Base-by-base conservation (phyloP, 2,797 vertebrate genomes). In the Cetoscarus ocellatus region DNA sequence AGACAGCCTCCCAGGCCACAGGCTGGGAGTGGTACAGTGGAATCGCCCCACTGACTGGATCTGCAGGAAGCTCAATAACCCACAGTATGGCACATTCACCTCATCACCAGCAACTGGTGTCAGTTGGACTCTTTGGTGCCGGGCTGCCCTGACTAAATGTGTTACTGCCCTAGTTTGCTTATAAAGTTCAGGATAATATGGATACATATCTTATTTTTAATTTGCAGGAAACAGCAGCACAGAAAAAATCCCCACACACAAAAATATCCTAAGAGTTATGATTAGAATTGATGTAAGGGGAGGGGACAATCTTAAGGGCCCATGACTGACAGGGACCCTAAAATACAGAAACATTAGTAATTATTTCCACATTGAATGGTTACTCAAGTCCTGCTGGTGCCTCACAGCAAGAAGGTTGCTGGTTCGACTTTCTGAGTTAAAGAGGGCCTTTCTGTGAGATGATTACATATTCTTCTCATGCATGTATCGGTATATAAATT, bases 1-100 rank as follows among this genome's bases (percentile, higher is more conserved):
- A 89, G 88, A 87, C 84, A 67, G 79, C 40, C 66, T 64, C 65
- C 67, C 35, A 70, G 84, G 84, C 86, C 84, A 80, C 88, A 85
- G 77, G 61, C 67, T 43, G n/a, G 75, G 79, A 82, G 61, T 6
- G 49, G 67, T 17, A 57, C 48, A 61, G 27, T 53, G 38, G 67
- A 38, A 75, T 67, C 63, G 62, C 71, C 82, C 65, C 60, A 61
- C 47, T 56, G 74, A 69, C 58, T 86, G 83, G 70, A 72, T 66
- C 36, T 45, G 61, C 59, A 80, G 77, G 54, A 54, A 49, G 69
- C 79, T 77, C 61, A 56, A 70, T 82, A 81, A 75, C 57, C 75
- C 77, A 82, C 81, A 88, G 79, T 58, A 67, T 73, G 69, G 58
- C 58, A 61, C 74, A 86, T 27, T 2, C 67, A 90, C 78, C 73